These are phyloP conservation scores for Anguilla japonica DNA, from an alignment of 2,113 vertebrate species.

Conservation along the genomic window DNA sequence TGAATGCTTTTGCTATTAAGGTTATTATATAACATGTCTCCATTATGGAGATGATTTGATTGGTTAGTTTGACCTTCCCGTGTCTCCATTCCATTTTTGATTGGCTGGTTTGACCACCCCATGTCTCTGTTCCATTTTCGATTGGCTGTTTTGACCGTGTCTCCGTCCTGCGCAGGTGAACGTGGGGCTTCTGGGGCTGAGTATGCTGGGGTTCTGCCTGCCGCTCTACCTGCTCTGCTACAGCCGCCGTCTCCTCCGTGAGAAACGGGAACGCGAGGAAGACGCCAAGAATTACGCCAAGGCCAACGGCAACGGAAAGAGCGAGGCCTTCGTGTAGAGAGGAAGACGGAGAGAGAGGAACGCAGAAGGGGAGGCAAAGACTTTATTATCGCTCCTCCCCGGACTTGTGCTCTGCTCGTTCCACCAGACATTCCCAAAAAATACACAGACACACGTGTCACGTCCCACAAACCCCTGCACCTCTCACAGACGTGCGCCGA, in stretches of 20 bases:
- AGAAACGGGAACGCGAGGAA: constrained; percentile 75
- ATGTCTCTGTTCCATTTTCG: background rate
- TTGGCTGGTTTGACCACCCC: background rate
- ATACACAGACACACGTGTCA: constrained; percentile 16
- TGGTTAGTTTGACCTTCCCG: background rate
- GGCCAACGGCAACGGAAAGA: constrained; percentile 76
- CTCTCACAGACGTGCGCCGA: constrained; percentile 15
- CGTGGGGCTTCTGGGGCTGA: constrained; percentile 83
- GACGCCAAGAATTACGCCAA: constrained; percentile 89
- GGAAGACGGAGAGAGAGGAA: constrained; percentile 4
- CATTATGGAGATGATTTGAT: background rate
- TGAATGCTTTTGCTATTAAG: too few relatives aligned
- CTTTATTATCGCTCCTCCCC: constrained; percentile 63
- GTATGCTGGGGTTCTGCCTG: constrained; percentile 92
- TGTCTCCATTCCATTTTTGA: background rate
- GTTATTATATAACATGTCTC: too few relatives aligned
- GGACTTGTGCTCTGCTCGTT: constrained; percentile 15
- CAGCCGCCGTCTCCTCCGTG: constrained; percentile 75
- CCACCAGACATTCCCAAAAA: constrained; percentile 27
- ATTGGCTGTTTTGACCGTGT: background rate
- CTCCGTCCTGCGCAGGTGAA: constrained; percentile 78
- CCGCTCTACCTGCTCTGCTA: constrained; percentile 90
- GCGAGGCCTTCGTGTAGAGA: constrained; percentile 83
- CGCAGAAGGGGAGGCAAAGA: constrained; percentile 35
- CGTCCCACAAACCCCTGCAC: background rate